Base-by-base conservation (phyloP, 2,113 vertebrate genomes). In the Zosterops borbonicus region DNA sequence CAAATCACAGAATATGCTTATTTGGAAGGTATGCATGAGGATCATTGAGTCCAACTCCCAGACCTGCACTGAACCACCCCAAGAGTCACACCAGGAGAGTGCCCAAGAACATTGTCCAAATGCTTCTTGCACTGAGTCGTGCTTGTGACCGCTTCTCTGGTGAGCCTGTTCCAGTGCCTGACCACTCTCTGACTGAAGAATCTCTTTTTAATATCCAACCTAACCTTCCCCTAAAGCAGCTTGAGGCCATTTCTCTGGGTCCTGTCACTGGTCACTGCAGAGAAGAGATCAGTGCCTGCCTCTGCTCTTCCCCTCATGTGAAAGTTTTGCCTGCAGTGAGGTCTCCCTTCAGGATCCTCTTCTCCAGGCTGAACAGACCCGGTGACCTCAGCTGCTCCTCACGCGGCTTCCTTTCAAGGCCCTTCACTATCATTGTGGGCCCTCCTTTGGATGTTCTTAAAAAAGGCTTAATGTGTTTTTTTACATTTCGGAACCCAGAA, bases 181-280 rank as follows among this genome's bases (percentile, higher is more conserved):
- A 25, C 4, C 20, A 31, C 16, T 12, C 24, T 59, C 31, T 62
- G 47, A 13, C 31, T 44, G 56, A 37, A 31, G 19, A 44, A 44
- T 5, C 5, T 21, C 9, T 62, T 20, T 44, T 6, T 25, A 44
- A 13, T 11, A 25, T 25, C 13, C 16, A 44, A 2, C 4, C 16
- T 52, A 25, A 62, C 4, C 25, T 6, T 52, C 12, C 5, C 31
- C 12, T 70, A 4, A 25, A 16, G 16, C 16, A 44, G 6, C 27
- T 44, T 31, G 47, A 10, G 33, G 25, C 39, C 4, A 9, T 53
- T 53, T 6, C 25, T 8, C 44, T 0, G 0, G 10, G 5, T 31
- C 6, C 37, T 83, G 37, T 31, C 33, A 16, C 12, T 12, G 20
- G 20, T 15, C 21, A 44, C 16, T 13, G 21, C 2, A 52, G 12